phyloP scores from a whole-genome alignment of 1,140 invertebrate genomes.

The Xylocopa sonorina region DNA sequence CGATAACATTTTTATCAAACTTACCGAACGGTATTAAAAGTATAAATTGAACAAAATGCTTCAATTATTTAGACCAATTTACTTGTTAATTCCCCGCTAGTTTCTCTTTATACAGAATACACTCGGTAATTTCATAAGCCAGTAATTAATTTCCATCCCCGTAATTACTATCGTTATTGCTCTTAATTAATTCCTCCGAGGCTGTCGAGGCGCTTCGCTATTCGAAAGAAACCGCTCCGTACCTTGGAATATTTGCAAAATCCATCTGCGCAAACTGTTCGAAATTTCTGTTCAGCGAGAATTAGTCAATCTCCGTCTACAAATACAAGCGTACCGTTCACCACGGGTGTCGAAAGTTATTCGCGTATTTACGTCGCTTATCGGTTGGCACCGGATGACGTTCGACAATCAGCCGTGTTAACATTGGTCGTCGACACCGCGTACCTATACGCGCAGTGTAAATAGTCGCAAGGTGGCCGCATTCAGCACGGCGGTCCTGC shows the following conservation, averaged over 20 bases:
- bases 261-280: too few species aligned
- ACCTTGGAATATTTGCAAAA: too few species aligned
- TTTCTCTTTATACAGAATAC: background rate
- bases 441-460: slow-evolving; percentile 9
- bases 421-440: slow-evolving; percentile 37
- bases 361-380: slow-evolving; percentile 41
- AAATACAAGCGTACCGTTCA: too few species aligned
- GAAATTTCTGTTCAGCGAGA: too few species aligned
- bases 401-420: slow-evolving; percentile 60
- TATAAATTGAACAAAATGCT: background rate
- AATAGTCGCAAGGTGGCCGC: slow-evolving; percentile 45
- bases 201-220: too few species aligned
- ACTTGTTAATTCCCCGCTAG: background rate
- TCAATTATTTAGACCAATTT: background rate
- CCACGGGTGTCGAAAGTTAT: slow-evolving; percentile 20
- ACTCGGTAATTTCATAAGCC: background rate
- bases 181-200: too few species aligned
- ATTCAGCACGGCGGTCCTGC: slow-evolving; percentile 21
- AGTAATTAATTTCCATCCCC: background rate
- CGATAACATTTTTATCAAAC: background rate
- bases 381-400: background rate
- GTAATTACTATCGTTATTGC: too few species aligned
- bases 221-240: too few species aligned
- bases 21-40: background rate
- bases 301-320: too few species aligned